Evolutionary conservation across 2,113 vertebrate species (phyloP), one percentile per base, ranked within the genome.

Genomic region (Chaenocephalus aceratus): DNA sequence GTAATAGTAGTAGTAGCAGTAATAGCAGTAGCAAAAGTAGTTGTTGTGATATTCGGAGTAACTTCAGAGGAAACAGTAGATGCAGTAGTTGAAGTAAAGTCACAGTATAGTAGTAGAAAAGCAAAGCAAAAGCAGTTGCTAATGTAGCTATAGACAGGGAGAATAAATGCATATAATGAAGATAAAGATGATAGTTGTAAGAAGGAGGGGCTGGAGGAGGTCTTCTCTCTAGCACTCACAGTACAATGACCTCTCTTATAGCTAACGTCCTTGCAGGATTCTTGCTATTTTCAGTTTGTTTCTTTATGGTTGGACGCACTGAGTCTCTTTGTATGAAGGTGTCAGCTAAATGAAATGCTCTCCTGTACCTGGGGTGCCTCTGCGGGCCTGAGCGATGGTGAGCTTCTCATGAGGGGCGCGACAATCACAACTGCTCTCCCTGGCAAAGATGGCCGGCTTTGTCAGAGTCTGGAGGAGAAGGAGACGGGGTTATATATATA

Each of bases 391-490:
- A 74, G 96, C 94, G 68, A 98, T 95, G 66, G 96, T 97, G 77
- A 99, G 92, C 82, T 96, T 98, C 91, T 99, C 98, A 51, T 99
- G 98, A 78, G 98, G 98, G 0, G 98, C 98, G 72, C 90, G 95
- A 87, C 98, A 99, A 80, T 97, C 96, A 79, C 98, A 99, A 87
- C 97, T 98, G 72, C 90, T 96, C 94, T 99, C 97, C 8, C 95
- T 95, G 72, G 97, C 96, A 75, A 99, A 99, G 49, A 97, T 97
- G 81, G 98, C 98, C 8, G 98, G 97, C 87, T 97, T 94, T 0
- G 95, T 97, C 92, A 98, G 94, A 76, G 97, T 97, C 98, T 99
- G 93, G 62, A 4, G 14, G 23, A 57, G 45, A 76, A 10, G 54
- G 36, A 48, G 70, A 36, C 3, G 0, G 21, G 6, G 46, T 82